Evolutionary conservation across 2,113 vertebrate genomes (phyloP).

Genomic region (Hirundichthys speculiger): DNA sequence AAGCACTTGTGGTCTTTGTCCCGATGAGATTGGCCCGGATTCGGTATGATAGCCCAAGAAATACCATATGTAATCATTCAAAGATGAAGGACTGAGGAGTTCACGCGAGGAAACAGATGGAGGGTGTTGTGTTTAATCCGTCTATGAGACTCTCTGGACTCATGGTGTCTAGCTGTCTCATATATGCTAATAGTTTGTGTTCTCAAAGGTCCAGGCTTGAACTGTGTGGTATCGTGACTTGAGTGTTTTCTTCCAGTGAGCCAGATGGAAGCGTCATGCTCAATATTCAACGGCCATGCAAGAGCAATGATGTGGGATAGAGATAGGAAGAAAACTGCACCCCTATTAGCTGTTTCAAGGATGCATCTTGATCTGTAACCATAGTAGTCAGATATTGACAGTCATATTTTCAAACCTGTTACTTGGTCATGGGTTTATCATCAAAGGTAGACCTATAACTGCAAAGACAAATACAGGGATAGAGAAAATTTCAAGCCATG

Average conservation of each 20-base stretch:
- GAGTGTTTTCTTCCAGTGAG: neutral
- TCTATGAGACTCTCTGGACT: conserved; percentile 24
- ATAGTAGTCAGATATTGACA: too few species aligned
- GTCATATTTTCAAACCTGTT: too few species aligned
- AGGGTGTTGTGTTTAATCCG: conserved; percentile 46
- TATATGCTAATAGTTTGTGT: neutral
- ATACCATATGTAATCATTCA: conserved; percentile 55
- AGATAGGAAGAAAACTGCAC: too few species aligned
- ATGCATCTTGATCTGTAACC: too few species aligned
- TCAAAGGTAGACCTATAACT: too few species aligned
- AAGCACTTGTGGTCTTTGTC: conserved; percentile 52
- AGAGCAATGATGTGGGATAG: too few species aligned
- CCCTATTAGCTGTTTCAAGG: too few species aligned
- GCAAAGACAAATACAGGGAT: too few species aligned
- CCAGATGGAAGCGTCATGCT: conserved; percentile 2
- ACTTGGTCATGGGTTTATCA: too few species aligned
- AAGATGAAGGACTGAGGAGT: conserved; percentile 48
- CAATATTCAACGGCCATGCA: neutral
- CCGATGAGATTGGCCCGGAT: conserved; percentile 37
- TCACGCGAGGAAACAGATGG: conserved; percentile 57
- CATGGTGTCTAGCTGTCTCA: conserved; percentile 15
- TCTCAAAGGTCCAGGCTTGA: conserved; percentile 9
- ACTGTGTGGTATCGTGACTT: neutral
- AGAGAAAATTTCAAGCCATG: too few species aligned
- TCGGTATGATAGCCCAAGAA: conserved; percentile 42